Evolutionary conservation across 2,888 invertebrate genomes (phyloP).

Genomic region (Nasonovia ribisnigri): DNA sequence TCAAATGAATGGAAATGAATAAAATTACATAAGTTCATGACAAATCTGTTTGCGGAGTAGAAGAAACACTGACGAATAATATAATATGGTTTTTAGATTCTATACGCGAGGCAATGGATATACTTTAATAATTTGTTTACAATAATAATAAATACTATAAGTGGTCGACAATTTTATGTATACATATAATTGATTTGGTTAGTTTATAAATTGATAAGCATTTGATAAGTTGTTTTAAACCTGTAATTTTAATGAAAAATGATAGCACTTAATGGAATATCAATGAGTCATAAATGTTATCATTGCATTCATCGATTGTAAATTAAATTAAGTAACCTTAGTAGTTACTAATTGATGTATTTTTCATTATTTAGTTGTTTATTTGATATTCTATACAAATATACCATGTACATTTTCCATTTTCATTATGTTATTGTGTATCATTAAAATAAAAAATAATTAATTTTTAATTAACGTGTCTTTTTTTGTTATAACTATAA

Average conservation of each 20-base stretch:
- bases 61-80: neutral
- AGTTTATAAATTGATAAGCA: neutral
- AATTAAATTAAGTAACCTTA: neutral
- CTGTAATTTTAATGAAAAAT: neutral
- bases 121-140: neutral
- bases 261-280: neutral
- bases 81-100: neutral
- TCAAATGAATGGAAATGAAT: neutral
- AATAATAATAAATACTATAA: neutral
- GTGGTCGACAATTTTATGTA: neutral
- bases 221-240: neutral
- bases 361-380: neutral
- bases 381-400: neutral
- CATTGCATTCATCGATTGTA: neutral
- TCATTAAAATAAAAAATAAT: constrained; percentile 12
- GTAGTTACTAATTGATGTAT: too few species aligned
- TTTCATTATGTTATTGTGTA: neutral
- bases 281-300: neutral
- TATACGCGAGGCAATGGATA: neutral
- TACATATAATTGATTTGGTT: neutral
- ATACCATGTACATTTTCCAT: neutral
- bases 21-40: neutral
- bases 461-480: neutral
- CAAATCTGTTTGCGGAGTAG: neutral
- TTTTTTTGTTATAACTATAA: neutral